These are phyloP conservation scores for Sinella curviseta DNA, from an alignment of 1,140 invertebrate species.

Conservation along the genomic window DNA sequence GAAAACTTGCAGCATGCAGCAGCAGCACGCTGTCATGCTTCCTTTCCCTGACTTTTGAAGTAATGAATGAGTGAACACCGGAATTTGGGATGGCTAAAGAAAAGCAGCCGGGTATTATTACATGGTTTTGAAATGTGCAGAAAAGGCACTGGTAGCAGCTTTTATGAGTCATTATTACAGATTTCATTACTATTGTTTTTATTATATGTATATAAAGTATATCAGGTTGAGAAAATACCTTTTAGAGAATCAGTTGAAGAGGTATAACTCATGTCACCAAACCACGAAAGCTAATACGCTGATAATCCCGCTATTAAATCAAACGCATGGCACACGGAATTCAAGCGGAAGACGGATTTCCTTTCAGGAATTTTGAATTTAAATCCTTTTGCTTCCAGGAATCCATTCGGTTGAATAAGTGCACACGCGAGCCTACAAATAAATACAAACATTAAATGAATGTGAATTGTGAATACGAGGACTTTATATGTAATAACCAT, in stretches of 20 bases:
- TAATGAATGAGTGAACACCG: constrained; percentile 7
- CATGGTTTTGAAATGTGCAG: background rate
- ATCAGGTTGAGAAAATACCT: background rate
- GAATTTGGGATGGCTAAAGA: background rate
- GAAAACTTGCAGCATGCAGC: too few species aligned
- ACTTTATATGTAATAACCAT: background rate
- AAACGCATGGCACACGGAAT: constrained; percentile 1
- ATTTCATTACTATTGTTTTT: too few species aligned
- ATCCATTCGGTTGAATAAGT: background rate
- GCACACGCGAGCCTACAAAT: background rate
- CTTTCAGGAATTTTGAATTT: background rate
- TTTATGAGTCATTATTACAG: background rate
- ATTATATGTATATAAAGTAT: too few species aligned
- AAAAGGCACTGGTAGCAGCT: background rate
- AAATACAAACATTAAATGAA: background rate
- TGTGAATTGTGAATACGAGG: background rate
- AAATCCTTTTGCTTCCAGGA: background rate
- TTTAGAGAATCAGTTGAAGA: background rate
- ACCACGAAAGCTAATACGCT: constrained; percentile 8
- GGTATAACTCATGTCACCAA: constrained; percentile 19
- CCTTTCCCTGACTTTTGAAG: background rate
- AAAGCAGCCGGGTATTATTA: background rate
- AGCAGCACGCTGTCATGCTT: background rate
- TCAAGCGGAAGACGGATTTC: constrained; percentile 17
- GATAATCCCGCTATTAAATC: constrained; percentile 20